Evolutionary conservation across 2,113 vertebrate species (phyloP).

Genomic region (Sturnira hondurensis): DNA sequence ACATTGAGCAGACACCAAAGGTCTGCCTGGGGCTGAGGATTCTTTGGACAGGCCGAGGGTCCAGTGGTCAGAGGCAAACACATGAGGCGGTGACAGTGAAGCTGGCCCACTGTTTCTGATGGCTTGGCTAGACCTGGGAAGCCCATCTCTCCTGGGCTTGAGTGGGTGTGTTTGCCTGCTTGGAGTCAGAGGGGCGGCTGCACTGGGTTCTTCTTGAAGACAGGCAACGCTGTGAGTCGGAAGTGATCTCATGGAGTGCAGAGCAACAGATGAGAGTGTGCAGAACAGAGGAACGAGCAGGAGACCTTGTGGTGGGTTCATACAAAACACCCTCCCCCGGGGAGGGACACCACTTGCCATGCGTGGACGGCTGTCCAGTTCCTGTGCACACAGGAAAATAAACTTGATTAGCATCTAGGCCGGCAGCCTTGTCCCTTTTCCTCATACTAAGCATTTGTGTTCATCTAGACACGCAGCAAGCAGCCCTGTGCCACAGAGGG

Average conservation of each 20-base stretch:
- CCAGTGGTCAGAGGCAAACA: neutral
- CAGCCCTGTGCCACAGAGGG: neutral
- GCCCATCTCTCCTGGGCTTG: neutral
- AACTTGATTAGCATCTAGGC: neutral
- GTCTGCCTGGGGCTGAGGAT: too few relatives aligned
- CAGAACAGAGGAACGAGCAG: neutral
- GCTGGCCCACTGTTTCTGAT: neutral
- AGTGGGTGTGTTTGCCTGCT: neutral
- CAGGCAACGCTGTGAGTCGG: neutral
- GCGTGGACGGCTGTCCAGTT: neutral
- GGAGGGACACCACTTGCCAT: too few relatives aligned
- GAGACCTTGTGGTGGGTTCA: neutral
- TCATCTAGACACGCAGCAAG: fast-evolving
- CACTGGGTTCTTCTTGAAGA: neutral
- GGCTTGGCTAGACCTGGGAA: neutral
- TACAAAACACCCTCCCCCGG: neutral
- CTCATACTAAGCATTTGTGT: neutral
- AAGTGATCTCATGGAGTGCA: neutral
- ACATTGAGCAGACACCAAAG: too few relatives aligned
- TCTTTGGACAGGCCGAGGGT: neutral
- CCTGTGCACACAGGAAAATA: neutral
- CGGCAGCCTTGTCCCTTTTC: fast-evolving
- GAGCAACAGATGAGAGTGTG: neutral
- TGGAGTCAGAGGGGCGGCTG: neutral
- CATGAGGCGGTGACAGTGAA: neutral